Evolutionary conservation across 1,140 invertebrate genomes (phyloP), one percentile per base, ranked within the genome.

Genomic region (Pseudobourletiella spinata): DNA sequence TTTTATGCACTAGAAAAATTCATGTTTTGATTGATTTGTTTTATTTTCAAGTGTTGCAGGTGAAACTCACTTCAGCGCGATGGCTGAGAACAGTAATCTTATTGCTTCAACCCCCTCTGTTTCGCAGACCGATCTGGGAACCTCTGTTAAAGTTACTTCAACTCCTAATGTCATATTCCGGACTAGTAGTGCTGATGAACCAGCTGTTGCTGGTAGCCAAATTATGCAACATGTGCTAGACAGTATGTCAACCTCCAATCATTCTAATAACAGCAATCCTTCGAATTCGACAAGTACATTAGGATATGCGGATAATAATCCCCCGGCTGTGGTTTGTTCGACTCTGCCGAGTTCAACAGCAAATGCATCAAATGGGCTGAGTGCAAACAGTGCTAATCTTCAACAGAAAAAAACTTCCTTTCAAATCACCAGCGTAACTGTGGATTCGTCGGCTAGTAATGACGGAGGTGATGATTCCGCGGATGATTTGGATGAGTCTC

Each of bases 401-500:
- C 43, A 57, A 57, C 56, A 39, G 15, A 88, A 88, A 79, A 89
- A 88, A 79, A 87, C 83, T 72, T 92, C 90, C 57, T 95, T 95
- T 79, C 90, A 94, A 80, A 94, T 95, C 72, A 95, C 91, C 11
- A 88, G 86, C 73, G 85, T 92, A 61, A 91, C 86, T 64, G 84
- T 88, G 66, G 85, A 85, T 69, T 84, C 84, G 71, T 82, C 85
- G 58, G 81, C 84, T 73, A 87, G 84, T 77, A 86, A 86, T 73
- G 90, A 94, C 76, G 85, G 86, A 63, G 91, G 89, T 71, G 89
- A 90, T 63, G 91, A 95, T 76, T 92, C 89, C 50, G 88, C 89
- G 66, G 90, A 93, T 76, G 91, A 94, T 81, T 79, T 94, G 73
- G 90, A 94, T 76, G 89, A 94, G 80, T 91, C 88, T 76, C 89